Evolutionary conservation across 2,113 vertebrate genomes (phyloP), one percentile per base, ranked within the genome.

Genomic region (Ursus arctos): DNA sequence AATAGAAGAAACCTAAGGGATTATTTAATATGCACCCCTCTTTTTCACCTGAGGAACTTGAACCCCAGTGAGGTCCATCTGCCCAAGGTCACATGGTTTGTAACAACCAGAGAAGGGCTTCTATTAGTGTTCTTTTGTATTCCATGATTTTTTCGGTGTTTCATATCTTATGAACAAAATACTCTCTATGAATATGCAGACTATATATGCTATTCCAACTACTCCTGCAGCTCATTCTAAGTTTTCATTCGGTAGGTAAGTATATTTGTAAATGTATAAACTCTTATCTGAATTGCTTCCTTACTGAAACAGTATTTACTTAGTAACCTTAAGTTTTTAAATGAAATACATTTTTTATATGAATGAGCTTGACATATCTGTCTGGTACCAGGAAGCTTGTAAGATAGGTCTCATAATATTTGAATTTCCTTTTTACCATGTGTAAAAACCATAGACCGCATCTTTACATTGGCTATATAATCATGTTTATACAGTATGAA

Each of bases 261-360:
- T 15, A 55, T 86, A 92, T 92, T 93, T 93, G 12, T 77, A 90
- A 77, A 77, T 72, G 18, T 80, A 95, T 26, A 76, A 9, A 49
- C 63, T 91, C 21, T 36, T 74, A 49, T 72, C 11, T 47, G 57
- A 96, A 95, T 95, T 91, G 67, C 80, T 97, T 87, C 14, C 53
- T 80, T 55, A 80, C n/a, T 84, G 0, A 49, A 86, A 74, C 2
- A 88, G 18, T 74, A n/a, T 85, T 84, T 94, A 90, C 59, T 55
- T 69, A 53, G 67, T 69, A 15, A 63, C 12, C 40, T 72, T 77
- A 88, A 91, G 7, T 87, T 95, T 88, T 88, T 3, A 86, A 86
- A 53, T 92, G 33, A 87, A 97, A 95, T 74, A 61, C 4, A 24
- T 59, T 47, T 82, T 87, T 88, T 80, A 69, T 51, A 72, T 67